Conservation (phyloP, 2,888 invertebrate genomes). For the Amphipoea oculea region DNA sequence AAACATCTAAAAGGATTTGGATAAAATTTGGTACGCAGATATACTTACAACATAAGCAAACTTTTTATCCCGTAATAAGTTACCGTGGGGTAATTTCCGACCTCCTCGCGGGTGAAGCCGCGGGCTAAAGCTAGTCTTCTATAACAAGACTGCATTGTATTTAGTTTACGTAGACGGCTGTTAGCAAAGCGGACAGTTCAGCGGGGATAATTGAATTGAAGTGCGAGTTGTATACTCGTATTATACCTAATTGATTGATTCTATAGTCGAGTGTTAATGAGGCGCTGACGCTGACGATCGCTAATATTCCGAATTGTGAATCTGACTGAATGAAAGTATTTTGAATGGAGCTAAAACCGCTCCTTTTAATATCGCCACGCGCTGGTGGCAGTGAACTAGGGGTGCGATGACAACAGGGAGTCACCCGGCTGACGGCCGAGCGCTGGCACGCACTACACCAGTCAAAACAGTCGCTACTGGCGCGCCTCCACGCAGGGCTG, state of each 20-base stretch:
- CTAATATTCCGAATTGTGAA: background rate
- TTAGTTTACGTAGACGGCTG: conserved; percentile 18
- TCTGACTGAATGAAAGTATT: background rate
- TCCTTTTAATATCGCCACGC: background rate
- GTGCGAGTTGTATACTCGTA: conserved; percentile 8
- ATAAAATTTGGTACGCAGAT: background rate
- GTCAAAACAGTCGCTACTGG: background rate
- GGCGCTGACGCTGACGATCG: background rate
- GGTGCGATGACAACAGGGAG: background rate
- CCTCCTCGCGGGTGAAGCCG: background rate
- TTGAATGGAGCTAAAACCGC: background rate
- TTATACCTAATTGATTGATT: background rate
- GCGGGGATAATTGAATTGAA: conserved; percentile 25
- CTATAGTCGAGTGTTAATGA: background rate
- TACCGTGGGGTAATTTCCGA: background rate
- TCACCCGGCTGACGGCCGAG: too few species aligned
- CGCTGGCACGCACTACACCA: background rate
- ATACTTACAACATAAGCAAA: background rate
- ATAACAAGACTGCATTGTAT: conserved; percentile 22
- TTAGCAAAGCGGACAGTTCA: conserved; percentile 9
- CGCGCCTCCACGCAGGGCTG: background rate
- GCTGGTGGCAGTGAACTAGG: background rate
- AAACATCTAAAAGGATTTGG: too few species aligned
- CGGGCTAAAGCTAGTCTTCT: background rate
- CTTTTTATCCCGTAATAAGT: background rate